These are phyloP conservation scores for Trichonephila clavata DNA, from an alignment of 1,140 invertebrate species.

Conservation along the genomic window DNA sequence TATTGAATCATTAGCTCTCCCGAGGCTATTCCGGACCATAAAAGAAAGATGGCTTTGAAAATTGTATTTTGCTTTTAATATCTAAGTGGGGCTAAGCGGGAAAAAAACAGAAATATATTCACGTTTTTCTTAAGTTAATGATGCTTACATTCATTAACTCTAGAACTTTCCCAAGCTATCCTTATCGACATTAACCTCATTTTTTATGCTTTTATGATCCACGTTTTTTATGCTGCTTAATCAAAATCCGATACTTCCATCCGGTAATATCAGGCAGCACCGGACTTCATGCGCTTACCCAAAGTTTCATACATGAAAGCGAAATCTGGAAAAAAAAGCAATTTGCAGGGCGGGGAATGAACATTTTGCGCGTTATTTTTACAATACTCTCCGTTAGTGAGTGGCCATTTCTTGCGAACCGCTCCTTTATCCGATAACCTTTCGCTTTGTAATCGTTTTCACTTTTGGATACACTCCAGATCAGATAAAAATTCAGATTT, in stretches of 20 bases:
- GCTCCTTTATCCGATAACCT: slow-evolving; percentile 9
- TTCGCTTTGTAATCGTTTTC: slow-evolving; percentile 42
- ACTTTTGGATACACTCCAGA: slow-evolving; percentile 23
- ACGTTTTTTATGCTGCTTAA: slow-evolving; percentile 63
- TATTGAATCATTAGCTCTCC: slow-evolving; percentile 54
- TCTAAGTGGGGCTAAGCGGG: slow-evolving; percentile 8
- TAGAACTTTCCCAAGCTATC: neutral
- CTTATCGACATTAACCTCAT: slow-evolving; percentile 66
- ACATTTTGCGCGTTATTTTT: slow-evolving; percentile 51
- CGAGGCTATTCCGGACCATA: slow-evolving; percentile 2
- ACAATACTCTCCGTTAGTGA: slow-evolving; percentile 7
- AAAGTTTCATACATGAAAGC: slow-evolving; percentile 26
- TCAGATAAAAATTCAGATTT: slow-evolving; percentile 22
- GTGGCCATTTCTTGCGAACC: neutral
- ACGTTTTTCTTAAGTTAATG: slow-evolving; percentile 71
- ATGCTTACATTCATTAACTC: slow-evolving; percentile 70
- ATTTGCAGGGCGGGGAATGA: slow-evolving; percentile 47
- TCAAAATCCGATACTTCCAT: slow-evolving; percentile 73
- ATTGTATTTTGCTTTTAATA: slow-evolving; percentile 67
- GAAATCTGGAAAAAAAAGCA: slow-evolving; percentile 28
- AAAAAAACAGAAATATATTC: slow-evolving; percentile 62
- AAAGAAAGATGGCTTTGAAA: slow-evolving; percentile 55
- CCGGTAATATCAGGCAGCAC: slow-evolving; percentile 46
- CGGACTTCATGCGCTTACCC: slow-evolving; percentile 39
- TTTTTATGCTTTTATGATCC: slow-evolving; percentile 56